phyloP scores from a whole-genome alignment of 2,113 vertebrate species.

The Dunckerocampus dactyliophorus region DNA sequence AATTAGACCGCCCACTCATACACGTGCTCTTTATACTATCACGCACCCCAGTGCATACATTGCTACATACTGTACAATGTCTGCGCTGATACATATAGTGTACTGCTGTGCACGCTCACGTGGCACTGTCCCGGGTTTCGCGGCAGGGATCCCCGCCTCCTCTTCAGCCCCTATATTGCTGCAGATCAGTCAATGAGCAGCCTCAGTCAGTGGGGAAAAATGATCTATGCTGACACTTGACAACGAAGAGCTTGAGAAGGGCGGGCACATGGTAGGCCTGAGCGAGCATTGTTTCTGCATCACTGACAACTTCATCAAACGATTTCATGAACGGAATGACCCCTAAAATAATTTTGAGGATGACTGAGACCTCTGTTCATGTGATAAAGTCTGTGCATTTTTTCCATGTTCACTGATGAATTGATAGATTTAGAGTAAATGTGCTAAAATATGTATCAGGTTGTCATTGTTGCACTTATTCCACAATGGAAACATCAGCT shows the following conservation, averaged over 20 bases:
- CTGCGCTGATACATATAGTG: conserved; percentile 9
- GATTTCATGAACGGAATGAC: not conserved
- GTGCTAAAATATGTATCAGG: not conserved
- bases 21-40: conserved; percentile 28
- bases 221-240: conserved; percentile 21
- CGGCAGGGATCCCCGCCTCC: not conserved
- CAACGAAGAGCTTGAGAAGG: not conserved
- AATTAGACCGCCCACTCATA: conserved; percentile 43
- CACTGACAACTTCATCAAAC: not conserved
- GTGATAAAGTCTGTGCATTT: not conserved
- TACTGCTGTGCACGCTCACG: conserved; percentile 10
- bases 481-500: not conserved
- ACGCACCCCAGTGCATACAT: conserved; percentile 1
- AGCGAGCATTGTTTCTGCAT: conserved; percentile 22
- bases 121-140: conserved; percentile 5
- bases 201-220: conserved; percentile 24
- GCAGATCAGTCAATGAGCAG: conserved; percentile 48
- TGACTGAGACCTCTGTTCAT: not conserved
- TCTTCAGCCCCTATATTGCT: conserved; percentile 6
- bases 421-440: not conserved
- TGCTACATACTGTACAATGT: conserved; percentile 1
- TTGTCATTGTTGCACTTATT: not conserved
- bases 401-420: not conserved
- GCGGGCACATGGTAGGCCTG: not conserved
- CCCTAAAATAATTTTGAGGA: conserved; percentile 4